phyloP scores from a whole-genome alignment of 64 coral and sea anemone species.

The Stichodactyla helianthus region DNA sequence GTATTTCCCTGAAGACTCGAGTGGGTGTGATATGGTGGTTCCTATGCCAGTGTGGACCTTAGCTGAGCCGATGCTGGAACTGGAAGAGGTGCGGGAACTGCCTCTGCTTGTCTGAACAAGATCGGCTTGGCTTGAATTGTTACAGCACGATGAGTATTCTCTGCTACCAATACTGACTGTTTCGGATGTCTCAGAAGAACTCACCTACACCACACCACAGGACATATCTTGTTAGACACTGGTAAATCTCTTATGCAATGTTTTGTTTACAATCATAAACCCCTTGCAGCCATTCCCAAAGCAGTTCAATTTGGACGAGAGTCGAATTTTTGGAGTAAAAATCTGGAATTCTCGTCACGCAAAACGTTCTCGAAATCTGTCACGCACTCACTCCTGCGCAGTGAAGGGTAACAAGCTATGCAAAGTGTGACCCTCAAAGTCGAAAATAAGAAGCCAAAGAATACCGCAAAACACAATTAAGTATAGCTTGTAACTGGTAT shows the following conservation, averaged over 20 bases:
- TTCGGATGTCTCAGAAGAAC: not conserved
- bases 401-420: no score
- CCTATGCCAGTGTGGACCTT: slow-evolving; percentile 34
- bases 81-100: slow-evolving; percentile 71
- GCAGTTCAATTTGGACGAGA: no score
- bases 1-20: not conserved
- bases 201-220: not conserved
- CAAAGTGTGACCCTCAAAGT: no score
- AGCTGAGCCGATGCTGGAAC: slow-evolving; percentile 56
- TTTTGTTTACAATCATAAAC: not conserved
- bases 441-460: no score
- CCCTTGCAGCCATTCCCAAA: not conserved
- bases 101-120: slow-evolving; percentile 38
- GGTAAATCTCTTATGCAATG: not conserved
- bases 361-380: no score
- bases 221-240: not conserved
- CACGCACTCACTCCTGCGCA: no score
- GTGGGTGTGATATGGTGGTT: not conserved
- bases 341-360: no score
- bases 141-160: not conserved
- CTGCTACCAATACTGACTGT: not conserved
- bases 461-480: no score
- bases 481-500: no score
- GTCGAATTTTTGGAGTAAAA: no score
- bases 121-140: slow-evolving; percentile 72